Conservation (phyloP, 92 coral and sea anemone genomes). For the Ricordea florida region DNA sequence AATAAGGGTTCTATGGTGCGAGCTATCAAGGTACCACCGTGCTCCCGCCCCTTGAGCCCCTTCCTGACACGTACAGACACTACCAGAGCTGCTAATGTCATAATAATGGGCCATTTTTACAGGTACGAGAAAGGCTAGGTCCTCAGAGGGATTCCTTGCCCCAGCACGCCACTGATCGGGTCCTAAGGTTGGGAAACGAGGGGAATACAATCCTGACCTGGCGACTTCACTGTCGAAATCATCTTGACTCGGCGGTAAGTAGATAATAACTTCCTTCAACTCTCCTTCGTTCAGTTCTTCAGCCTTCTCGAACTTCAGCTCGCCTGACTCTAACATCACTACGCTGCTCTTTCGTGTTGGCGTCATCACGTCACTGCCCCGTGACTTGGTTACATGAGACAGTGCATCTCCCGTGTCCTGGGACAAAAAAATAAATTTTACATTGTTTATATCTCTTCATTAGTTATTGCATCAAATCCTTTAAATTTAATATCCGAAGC, state of each 20-base stretch:
- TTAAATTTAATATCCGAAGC: too few species aligned
- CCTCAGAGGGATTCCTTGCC: background rate
- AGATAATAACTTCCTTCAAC: constrained; percentile 78
- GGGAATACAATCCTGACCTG: constrained; percentile 51
- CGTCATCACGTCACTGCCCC: constrained; percentile 74
- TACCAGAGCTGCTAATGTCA: background rate
- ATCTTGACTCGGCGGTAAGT: constrained; percentile 86
- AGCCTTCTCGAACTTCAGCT: constrained; percentile 74
- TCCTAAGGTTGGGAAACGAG: background rate
- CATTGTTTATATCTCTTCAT: too few species aligned
- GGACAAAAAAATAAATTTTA: too few species aligned
- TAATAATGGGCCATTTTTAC: background rate
- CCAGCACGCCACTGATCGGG: background rate
- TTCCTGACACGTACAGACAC: background rate
- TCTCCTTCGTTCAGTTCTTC: constrained; percentile 72
- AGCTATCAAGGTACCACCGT: too few species aligned
- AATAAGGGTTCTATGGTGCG: too few species aligned
- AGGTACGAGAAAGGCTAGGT: background rate
- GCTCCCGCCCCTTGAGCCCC: background rate
- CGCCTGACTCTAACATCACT: constrained; percentile 57
- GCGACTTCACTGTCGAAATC: constrained; percentile 90
- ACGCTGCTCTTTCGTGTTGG: constrained; percentile 50
- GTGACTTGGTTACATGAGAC: constrained; percentile 68
- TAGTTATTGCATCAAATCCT: too few species aligned
- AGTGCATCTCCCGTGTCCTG: constrained; percentile 6